Evolutionary conservation across 2,888 invertebrate species (phyloP).

Genomic region (Hyposoter didymator): DNA sequence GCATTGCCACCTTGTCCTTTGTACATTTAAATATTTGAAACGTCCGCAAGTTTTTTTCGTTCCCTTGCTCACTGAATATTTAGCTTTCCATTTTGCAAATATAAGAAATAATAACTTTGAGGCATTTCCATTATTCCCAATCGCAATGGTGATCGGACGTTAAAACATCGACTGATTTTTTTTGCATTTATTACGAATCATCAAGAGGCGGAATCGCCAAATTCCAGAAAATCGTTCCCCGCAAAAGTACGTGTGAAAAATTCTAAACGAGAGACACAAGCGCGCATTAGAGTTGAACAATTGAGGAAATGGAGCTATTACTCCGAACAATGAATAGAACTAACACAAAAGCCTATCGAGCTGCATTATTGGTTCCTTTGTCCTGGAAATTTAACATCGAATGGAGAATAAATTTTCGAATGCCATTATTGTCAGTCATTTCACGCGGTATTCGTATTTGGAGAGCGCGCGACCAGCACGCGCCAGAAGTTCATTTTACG

Average conservation of each 20-base stretch:
- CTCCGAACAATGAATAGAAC: constrained; percentile 61
- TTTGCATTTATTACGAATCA: background rate
- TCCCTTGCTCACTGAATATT: background rate
- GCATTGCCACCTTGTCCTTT: constrained; percentile 43
- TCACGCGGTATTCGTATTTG: background rate
- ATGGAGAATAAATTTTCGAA: constrained; percentile 77
- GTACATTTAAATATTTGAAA: background rate
- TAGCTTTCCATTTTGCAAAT: background rate
- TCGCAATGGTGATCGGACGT: background rate
- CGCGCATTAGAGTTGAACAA: background rate
- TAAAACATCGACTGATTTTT: background rate
- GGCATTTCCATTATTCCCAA: background rate
- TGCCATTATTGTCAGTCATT: constrained; percentile 67
- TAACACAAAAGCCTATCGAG: constrained; percentile 39
- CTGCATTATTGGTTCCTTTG: constrained; percentile 83
- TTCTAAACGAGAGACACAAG: background rate
- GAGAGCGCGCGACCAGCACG: constrained; percentile 75
- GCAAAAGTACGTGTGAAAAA: background rate
- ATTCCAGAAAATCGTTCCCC: background rate
- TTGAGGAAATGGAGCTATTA: constrained; percentile 46
- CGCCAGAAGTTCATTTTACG: constrained; percentile 54
- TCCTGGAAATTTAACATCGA: constrained; percentile 72
- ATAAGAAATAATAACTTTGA: background rate
- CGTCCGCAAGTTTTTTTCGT: background rate
- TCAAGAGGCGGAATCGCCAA: background rate